A percentile compares a stretch with the other conserved stretches of the same genome.
phyloP scores from a whole-genome alignment of 2,113 vertebrate species.

The Ursus arctos region DNA sequence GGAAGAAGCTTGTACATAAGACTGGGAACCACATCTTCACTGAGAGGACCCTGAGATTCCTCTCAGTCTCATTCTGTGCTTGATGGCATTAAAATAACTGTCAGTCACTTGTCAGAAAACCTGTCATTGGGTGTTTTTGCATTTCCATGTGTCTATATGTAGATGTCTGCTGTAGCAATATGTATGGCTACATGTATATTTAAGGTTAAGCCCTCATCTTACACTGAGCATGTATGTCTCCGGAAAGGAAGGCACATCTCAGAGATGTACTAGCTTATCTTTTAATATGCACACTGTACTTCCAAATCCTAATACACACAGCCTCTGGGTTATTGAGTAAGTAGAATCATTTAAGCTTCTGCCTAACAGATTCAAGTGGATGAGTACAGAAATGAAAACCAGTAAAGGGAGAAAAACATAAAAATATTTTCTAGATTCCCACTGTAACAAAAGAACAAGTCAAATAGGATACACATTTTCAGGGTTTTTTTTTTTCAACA shows the following conservation, averaged over 20 bases:
- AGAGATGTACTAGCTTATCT: not conserved
- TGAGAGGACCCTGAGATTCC: not conserved
- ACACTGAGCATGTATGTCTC: not conserved
- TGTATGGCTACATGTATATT: not conserved
- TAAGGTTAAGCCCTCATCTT: not conserved
- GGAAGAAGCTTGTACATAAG: too few relatives aligned
- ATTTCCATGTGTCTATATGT: not conserved
- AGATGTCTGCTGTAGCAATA: fast-evolving
- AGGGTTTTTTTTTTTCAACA: not conserved
- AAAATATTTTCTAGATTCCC: not conserved
- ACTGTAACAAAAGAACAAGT: not conserved
- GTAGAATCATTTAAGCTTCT: not conserved
- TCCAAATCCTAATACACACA: not conserved
- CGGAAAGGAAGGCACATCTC: not conserved
- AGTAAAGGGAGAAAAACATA: not conserved
- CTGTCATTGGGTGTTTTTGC: not conserved
- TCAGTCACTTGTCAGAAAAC: not conserved
- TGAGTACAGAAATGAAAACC: not conserved
- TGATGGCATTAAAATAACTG: too few relatives aligned
- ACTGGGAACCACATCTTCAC: not conserved
- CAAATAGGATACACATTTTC: not conserved
- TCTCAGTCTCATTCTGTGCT: too few relatives aligned
- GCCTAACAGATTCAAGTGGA: not conserved
- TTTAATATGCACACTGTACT: not conserved
- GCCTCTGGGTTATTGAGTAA: not conserved